phyloP scores from a whole-genome alignment of 2,113 vertebrate species.

The Pterocles orientalis region DNA sequence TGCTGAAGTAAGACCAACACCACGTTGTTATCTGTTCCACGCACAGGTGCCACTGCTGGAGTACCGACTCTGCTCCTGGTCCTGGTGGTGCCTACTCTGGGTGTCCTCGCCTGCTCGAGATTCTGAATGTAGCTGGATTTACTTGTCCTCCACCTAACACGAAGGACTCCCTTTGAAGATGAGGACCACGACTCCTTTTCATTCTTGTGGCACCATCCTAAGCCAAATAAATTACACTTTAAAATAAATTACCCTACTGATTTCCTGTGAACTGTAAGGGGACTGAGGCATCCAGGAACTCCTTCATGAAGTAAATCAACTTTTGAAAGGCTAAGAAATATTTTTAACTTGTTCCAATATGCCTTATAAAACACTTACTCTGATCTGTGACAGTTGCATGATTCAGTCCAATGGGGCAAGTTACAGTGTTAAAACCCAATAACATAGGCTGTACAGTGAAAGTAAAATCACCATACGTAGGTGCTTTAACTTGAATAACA shows the following conservation, averaged over 20 bases:
- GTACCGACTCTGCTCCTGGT: constrained; percentile 70
- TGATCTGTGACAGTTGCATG: constrained; percentile 90
- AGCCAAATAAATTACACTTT: constrained; percentile 83
- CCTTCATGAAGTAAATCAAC: constrained; percentile 83
- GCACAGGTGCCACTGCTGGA: constrained; percentile 71
- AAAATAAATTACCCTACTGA: constrained; percentile 75
- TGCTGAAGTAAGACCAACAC: background rate
- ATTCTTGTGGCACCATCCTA: constrained; percentile 79
- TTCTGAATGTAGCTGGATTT: constrained; percentile 90
- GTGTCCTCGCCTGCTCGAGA: constrained; percentile 80
- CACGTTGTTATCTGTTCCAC: background rate
- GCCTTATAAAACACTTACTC: constrained; percentile 94
- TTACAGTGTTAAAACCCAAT: constrained; percentile 81
- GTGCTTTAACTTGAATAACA: constrained; percentile 83
- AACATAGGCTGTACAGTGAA: constrained; percentile 83
- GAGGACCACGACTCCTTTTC: constrained; percentile 79
- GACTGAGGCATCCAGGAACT: constrained; percentile 87
- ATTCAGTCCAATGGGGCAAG: constrained; percentile 82
- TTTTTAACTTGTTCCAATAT: constrained; percentile 97
- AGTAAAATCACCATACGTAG: constrained; percentile 81
- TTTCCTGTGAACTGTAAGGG: constrained; percentile 77
- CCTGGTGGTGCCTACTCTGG: constrained; percentile 78
- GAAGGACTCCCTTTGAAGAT: constrained; percentile 79
- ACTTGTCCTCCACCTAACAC: constrained; percentile 74
- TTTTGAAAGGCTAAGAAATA: constrained; percentile 83